phyloP scores from a whole-genome alignment of 2,113 vertebrate genomes.

The Serinus canaria region DNA sequence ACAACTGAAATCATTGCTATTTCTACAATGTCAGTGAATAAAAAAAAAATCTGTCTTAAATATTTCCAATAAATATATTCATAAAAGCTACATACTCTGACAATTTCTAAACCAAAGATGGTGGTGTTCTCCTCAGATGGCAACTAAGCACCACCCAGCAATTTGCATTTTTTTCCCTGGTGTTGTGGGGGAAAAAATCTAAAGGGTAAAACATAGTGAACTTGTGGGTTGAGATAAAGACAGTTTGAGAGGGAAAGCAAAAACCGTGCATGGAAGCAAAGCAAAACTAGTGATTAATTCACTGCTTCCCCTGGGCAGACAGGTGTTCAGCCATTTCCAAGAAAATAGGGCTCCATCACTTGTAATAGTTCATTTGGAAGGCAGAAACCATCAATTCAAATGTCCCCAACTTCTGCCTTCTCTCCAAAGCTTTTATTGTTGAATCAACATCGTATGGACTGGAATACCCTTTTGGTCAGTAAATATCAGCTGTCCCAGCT shows the following conservation, averaged over 20 bases:
- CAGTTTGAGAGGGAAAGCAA: background rate
- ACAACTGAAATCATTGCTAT: background rate
- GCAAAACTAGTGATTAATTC: background rate
- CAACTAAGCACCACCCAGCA: background rate
- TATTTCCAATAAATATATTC: background rate
- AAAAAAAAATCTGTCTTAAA: background rate
- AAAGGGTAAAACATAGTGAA: background rate
- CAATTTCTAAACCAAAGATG: background rate
- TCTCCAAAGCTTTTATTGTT: background rate
- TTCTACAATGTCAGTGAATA: background rate
- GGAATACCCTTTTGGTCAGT: background rate
- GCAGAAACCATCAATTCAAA: fast-evolving
- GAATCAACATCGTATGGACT: background rate
- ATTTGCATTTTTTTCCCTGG: background rate
- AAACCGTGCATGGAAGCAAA: background rate
- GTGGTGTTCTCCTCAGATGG: background rate
- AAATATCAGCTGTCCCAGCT: background rate
- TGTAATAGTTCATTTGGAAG: background rate
- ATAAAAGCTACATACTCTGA: background rate
- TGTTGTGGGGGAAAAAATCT: background rate
- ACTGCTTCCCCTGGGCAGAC: background rate
- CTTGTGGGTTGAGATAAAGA: background rate
- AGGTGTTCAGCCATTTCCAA: background rate
- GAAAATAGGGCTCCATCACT: background rate
- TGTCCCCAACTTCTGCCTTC: background rate